These are phyloP conservation scores for Peribatodes rhomboidaria DNA, from an alignment of 2,888 invertebrate genomes.

Conservation along the genomic window DNA sequence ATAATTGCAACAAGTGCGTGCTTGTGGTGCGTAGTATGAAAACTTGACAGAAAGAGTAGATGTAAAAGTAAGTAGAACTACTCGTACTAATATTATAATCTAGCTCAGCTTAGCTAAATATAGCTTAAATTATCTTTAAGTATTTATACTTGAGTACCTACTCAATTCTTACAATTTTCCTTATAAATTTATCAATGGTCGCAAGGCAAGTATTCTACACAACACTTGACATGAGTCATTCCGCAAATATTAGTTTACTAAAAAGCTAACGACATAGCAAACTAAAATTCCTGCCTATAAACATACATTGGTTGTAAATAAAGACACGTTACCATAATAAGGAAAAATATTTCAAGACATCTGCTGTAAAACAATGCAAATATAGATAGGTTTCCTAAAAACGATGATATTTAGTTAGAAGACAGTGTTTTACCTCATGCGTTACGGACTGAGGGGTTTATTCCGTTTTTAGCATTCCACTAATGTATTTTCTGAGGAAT, in stretches of 20 bases:
- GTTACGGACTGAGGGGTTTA: background rate
- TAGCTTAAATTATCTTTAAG: background rate
- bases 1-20: no score
- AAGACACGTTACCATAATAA: conserved; percentile 12
- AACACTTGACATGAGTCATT: background rate
- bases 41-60: background rate
- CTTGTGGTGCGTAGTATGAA: no score
- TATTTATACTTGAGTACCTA: background rate
- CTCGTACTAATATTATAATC: background rate
- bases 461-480: background rate
- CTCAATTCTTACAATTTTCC: background rate
- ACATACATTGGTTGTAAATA: conserved; percentile 4
- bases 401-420: conserved; percentile 5
- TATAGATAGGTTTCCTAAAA: conserved; percentile 15
- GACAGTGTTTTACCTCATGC: background rate
- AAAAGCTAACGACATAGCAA: background rate
- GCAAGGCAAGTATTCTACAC: background rate
- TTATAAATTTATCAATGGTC: background rate
- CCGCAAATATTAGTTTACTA: conserved; percentile 3
- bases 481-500: background rate
- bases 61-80: background rate
- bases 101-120: background rate
- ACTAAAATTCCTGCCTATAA: background rate
- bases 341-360: conserved; percentile 8
- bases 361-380: conserved; percentile 11